phyloP scores from a whole-genome alignment of 2,113 vertebrate genomes.

The Callionymus lyra region DNA sequence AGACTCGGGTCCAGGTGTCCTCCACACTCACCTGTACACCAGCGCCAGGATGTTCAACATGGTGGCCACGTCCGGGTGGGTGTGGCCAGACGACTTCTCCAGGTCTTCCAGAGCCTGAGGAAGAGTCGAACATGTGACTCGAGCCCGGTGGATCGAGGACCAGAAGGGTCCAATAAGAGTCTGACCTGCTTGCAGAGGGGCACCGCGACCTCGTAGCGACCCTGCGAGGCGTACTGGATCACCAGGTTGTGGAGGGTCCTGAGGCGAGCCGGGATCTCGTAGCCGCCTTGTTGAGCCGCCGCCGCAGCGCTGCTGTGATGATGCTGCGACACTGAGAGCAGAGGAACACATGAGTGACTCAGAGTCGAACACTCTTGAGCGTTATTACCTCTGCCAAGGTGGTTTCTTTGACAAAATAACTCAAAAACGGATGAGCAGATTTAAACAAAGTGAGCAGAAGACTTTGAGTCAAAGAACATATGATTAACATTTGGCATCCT shows the following conservation, averaged over 20 bases:
- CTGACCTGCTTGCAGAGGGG: slow-evolving; percentile 76
- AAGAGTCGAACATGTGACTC: background rate
- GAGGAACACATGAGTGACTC: background rate
- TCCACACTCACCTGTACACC: slow-evolving; percentile 74
- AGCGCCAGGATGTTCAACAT: slow-evolving; percentile 85
- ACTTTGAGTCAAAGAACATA: too few species aligned
- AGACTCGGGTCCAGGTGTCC: background rate
- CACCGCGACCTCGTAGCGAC: slow-evolving; percentile 81
- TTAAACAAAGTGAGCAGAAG: too few species aligned
- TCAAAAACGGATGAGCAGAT: too few species aligned
- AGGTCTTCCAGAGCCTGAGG: slow-evolving; percentile 78
- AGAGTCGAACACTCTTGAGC: background rate
- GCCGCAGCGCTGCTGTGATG: slow-evolving; percentile 57
- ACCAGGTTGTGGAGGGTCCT: slow-evolving; percentile 83
- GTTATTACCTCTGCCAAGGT: too few species aligned
- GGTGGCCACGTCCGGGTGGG: slow-evolving; percentile 81
- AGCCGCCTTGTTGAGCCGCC: slow-evolving; percentile 75
- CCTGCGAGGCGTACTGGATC: slow-evolving; percentile 82
- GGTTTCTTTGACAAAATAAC: too few species aligned
- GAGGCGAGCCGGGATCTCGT: slow-evolving; percentile 79
- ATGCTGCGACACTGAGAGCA: slow-evolving; percentile 37
- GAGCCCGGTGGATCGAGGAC: background rate
- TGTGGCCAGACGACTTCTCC: slow-evolving; percentile 82
- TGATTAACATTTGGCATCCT: too few species aligned
- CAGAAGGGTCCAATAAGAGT: too few species aligned